Base-by-base conservation (phyloP, 2,113 vertebrate genomes). In the Centropristis striata region DNA sequence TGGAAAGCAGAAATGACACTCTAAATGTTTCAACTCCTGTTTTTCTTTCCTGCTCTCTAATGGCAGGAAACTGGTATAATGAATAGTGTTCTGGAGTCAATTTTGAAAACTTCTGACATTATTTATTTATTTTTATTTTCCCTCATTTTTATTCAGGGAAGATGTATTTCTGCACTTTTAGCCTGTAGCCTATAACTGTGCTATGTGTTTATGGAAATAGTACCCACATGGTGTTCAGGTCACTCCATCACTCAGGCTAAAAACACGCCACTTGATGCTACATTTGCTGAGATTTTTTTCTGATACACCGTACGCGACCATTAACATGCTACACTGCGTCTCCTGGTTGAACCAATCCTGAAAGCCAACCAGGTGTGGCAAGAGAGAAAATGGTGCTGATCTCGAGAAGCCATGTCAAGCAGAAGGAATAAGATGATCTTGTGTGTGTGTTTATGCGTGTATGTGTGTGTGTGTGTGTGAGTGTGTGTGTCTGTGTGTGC, bases 1-100 rank as follows among this genome's bases (percentile, higher is more conserved):
- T 1, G 69, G 60, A 81, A 73, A 88, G 73, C 78, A 75, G 75
- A 88, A 84, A 84, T 60, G 90, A 90, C 90, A 81, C 72, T 42
- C 27, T 80, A 71, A 88, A 90, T 83, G 74, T 70, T 76, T 88
- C 77, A 75, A 77, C 71, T 78, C 59, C 76, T 83, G 83, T 80
- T 84, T 82, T 88, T 78, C 57, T 36, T 50, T 80, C 85, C 69
- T 69, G 46, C 27, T 55, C 67, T 74, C 67, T 88, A 87, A 73
- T 78, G 78, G 36, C 42, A 75, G 86, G 65, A 78, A 85, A 80
- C 27, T 53, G 36, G 25, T 13, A 41, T 78, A 53, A 86, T 86
- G 63, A 83, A 81, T 64, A 39, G 11, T 58, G 84, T 23, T 42
- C 57, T 49, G 10, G 2, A 78, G 71, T 78, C 42, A 50, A 51